phyloP scores from a whole-genome alignment of 2,113 vertebrate genomes.

The Sturnus vulgaris region DNA sequence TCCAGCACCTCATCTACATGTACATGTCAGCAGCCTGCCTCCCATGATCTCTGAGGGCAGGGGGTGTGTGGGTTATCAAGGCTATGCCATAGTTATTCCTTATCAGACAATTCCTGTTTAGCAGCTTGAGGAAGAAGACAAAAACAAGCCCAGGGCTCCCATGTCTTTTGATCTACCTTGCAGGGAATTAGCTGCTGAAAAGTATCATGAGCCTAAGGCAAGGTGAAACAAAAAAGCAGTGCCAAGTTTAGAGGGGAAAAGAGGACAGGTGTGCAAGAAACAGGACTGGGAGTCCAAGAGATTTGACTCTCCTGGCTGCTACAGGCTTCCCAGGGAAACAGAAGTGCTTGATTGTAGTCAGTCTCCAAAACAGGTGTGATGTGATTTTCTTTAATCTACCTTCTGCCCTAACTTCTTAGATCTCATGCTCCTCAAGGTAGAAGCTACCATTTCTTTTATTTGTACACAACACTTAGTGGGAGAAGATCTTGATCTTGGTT shows the following conservation, averaged over 20 bases:
- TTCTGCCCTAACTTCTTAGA: slow-evolving; percentile 21
- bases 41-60: background rate
- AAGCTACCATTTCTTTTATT: background rate
- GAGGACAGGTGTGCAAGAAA: slow-evolving; percentile 22
- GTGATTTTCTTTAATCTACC: slow-evolving; percentile 30
- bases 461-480: background rate
- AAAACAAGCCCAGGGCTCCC: slow-evolving; percentile 13
- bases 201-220: slow-evolving; percentile 9
- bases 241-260: slow-evolving; percentile 25
- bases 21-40: background rate
- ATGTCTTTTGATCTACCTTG: slow-evolving; percentile 32
- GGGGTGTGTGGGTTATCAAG: background rate
- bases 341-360: background rate
- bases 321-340: slow-evolving; percentile 2
- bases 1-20: background rate
- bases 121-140: background rate
- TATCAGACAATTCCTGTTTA: background rate
- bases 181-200: slow-evolving; percentile 21
- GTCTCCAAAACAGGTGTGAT: slow-evolving; percentile 23
- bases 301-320: background rate
- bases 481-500: slow-evolving; percentile 14
- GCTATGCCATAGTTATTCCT: background rate
- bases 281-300: background rate
- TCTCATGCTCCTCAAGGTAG: background rate
- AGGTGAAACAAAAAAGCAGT: slow-evolving; percentile 20